phyloP scores from a whole-genome alignment of 1,140 invertebrate genomes.

The Eueides isabella region DNA sequence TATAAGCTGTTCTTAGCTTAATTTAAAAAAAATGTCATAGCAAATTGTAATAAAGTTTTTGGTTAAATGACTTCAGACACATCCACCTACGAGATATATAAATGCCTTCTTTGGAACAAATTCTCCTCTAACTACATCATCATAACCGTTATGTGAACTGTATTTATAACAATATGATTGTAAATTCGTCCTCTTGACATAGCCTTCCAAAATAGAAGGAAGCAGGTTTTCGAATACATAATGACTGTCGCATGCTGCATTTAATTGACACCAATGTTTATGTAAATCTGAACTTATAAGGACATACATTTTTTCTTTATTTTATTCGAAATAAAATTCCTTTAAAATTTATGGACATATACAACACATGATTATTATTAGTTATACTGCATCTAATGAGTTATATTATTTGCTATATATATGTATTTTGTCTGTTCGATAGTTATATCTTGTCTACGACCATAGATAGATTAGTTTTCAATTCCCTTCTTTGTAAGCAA shows the following conservation, averaged over 20 bases:
- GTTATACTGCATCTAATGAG: neutral
- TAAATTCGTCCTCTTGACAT: conserved; percentile 27
- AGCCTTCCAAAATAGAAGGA: conserved; percentile 37
- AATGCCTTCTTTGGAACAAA: conserved; percentile 40
- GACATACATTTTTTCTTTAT: neutral
- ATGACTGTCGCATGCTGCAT: conserved; percentile 56
- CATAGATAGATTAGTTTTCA: conserved; percentile 56
- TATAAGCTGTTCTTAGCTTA: no score
- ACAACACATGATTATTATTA: neutral
- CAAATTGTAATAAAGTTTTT: neutral
- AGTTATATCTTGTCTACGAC: conserved; percentile 57
- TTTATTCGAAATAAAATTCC: no score
- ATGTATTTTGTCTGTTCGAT: conserved; percentile 44
- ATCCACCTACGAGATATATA: conserved; percentile 51
- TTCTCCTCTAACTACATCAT: conserved; percentile 59
- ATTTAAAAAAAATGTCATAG: neutral
- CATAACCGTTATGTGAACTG: conserved; percentile 58
- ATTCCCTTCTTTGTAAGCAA: conserved; percentile 52
- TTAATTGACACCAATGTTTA: conserved; percentile 71
- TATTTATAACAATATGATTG: conserved; percentile 46
- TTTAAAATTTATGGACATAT: no score
- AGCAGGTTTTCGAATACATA: conserved; percentile 49
- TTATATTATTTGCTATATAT: neutral
- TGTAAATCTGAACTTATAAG: conserved; percentile 46
- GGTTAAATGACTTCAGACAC: conserved; percentile 33